Base-by-base conservation (phyloP, 2,888 invertebrate genomes). In the Oegoconia quadripuncta region DNA sequence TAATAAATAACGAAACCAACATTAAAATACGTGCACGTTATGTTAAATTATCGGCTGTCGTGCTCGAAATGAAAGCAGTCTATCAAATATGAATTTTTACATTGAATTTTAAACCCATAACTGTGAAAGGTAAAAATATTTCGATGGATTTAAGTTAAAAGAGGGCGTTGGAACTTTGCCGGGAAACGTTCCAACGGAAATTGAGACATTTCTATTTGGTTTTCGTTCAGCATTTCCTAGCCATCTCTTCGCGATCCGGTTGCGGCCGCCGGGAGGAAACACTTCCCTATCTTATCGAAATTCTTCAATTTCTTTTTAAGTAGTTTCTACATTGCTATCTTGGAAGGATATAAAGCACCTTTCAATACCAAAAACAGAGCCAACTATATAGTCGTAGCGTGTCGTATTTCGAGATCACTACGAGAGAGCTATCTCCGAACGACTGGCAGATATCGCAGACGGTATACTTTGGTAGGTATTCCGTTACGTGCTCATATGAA, bases 121-220 rank as follows among this genome's bases (percentile, higher is more conserved):
- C 55, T 44, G 52, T 42, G 57, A 56, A 52, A 62, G 46, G 52
- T 33, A 37, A 37, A 55, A 55, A 65, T 62, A 59, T 70, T 69
- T 64, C 61, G 42, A 59, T 56, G 52, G 49, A 64, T 51, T 58
- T 60, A 56, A 50, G 54, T 46, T 57, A 67, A 69, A 74, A 72
- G 59, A 71, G 64, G 41, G 65, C 59, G 52, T 58, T 59, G 63
- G 64, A 63, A 63, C 62, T 65, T 63, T 59, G 55, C 63, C 62
- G 65, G 71, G 71, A 64, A 75, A 63, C 67, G 61, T 64, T 65
- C 62, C 64, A n/a, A 55, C 75, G 81, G 81, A 83, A 84, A 81
- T 83, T 76, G 78, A 81, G 78, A 80, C 74, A 73, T 80, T 81
- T 82, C 76, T 81, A 79, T 80, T 80, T 79, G 74, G 73, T 76